These are phyloP conservation scores for Macrotus californicus DNA, from an alignment of 2,113 vertebrate genomes.

Conservation along the genomic window DNA sequence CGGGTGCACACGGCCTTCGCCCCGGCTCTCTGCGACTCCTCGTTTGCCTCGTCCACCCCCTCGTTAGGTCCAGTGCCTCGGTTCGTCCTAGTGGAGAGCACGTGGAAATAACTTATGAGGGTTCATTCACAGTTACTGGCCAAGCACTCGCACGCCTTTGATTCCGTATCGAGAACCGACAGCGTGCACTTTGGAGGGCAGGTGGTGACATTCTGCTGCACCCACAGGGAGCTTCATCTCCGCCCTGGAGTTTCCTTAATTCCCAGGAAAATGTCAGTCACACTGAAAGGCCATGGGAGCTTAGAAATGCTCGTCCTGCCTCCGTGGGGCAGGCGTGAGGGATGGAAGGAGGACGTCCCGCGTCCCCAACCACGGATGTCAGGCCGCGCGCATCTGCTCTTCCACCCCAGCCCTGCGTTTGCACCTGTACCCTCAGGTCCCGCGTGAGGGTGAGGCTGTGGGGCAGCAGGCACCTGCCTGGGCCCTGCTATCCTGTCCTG, in stretches of 20 bases:
- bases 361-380: too few species aligned
- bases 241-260: rapidly evolving
- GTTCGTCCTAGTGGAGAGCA: background rate
- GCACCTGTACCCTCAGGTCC: too few species aligned
- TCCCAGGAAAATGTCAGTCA: rapidly evolving
- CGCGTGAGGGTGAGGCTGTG: too few species aligned
- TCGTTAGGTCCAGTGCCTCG: background rate
- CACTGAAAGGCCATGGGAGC: background rate
- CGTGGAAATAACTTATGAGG: background rate
- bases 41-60: background rate
- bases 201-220: too few species aligned
- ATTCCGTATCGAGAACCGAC: background rate
- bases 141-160: rapidly evolving
- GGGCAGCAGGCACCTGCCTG: too few species aligned
- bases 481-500: too few species aligned
- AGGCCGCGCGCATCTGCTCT: too few species aligned
- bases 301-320: background rate
- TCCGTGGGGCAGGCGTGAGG: too few species aligned
- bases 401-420: too few species aligned
- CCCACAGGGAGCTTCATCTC: background rate
- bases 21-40: background rate
- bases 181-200: rapidly evolving
- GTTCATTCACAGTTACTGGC: background rate
- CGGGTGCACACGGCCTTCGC: rapidly evolving
- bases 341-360: too few species aligned